Percentiles rank a stretch among this genome's conserved stretches.
phyloP scores from a whole-genome alignment of 2,113 vertebrate species.

The Gymnobelideus leadbeateri region DNA sequence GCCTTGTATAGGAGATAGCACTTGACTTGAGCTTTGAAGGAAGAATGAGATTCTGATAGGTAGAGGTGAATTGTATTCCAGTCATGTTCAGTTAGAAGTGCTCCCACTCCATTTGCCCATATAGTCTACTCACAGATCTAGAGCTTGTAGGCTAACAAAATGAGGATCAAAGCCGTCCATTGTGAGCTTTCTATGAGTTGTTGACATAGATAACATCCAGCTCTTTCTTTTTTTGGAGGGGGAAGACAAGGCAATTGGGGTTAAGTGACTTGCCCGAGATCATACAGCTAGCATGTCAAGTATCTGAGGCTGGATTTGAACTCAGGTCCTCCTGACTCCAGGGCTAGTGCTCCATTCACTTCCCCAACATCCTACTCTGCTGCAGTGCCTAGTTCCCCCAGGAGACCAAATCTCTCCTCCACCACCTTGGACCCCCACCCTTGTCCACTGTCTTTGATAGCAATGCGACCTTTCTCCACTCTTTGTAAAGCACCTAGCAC shows the following conservation, averaged over 20 bases:
- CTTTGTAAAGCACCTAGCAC: not conserved
- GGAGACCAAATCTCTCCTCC: not conserved
- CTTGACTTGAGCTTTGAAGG: not conserved
- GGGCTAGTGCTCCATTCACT: too few relatives aligned
- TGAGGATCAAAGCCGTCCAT: not conserved
- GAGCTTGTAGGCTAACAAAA: not conserved
- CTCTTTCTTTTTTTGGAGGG: too few relatives aligned
- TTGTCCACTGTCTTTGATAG: not conserved
- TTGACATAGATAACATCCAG: not conserved
- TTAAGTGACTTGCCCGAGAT: not conserved
- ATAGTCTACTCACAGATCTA: not conserved
- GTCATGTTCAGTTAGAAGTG: not conserved
- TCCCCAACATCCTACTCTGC: not conserved
- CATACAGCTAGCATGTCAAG: not conserved
- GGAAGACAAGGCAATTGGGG: too few relatives aligned
- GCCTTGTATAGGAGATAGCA: not conserved
- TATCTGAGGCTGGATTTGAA: not conserved
- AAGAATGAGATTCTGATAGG: not conserved
- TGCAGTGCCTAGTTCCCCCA: not conserved
- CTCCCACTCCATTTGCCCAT: not conserved
- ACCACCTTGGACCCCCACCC: too few relatives aligned
- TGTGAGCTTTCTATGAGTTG: too few relatives aligned
- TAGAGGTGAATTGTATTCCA: not conserved
- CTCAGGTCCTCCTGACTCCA: too few relatives aligned
- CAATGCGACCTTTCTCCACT: not conserved